Percentiles rank a stretch among this genome's conserved stretches.
Evolutionary conservation across 2,888 invertebrate genomes (phyloP).

Genomic region (Amphipyra berbera): DNA sequence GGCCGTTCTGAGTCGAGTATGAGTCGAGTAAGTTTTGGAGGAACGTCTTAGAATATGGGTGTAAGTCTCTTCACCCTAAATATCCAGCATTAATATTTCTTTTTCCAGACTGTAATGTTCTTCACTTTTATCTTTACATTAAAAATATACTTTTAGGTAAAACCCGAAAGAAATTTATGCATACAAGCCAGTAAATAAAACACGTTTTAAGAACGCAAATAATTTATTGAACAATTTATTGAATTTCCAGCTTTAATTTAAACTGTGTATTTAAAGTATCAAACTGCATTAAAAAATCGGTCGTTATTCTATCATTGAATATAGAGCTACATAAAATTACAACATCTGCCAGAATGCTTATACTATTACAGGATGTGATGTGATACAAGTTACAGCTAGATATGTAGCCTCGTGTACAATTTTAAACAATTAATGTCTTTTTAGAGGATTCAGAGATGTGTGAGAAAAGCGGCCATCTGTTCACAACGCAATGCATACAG

Average conservation of each 20-base stretch:
- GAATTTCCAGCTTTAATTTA: conserved; percentile 34
- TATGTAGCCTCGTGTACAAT: conserved; percentile 34
- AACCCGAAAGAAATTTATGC: background rate
- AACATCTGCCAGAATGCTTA: conserved; percentile 42
- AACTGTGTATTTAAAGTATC: conserved; percentile 37
- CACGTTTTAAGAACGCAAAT: conserved; percentile 48
- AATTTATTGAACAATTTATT: conserved; percentile 59
- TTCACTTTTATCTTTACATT: background rate
- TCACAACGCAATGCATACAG: conserved; percentile 14
- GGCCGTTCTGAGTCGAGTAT: no score
- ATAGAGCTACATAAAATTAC: conserved; percentile 27
- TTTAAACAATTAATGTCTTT: conserved; percentile 45
- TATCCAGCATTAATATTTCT: no score
- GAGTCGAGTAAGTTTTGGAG: no score
- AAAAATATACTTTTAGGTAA: no score
- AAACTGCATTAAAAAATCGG: conserved; percentile 44
- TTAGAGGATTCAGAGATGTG: conserved; percentile 35
- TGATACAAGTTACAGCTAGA: conserved; percentile 34
- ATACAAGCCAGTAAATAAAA: conserved; percentile 33
- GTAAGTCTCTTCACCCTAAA: no score
- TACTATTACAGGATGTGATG: conserved; percentile 43
- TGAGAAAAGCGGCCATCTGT: conserved; percentile 27
- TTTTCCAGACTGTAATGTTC: no score
- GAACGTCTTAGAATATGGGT: no score
- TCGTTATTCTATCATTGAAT: conserved; percentile 20